Evolutionary conservation across 2,113 vertebrate species (phyloP).

Genomic region (Osmerus eperlanus): DNA sequence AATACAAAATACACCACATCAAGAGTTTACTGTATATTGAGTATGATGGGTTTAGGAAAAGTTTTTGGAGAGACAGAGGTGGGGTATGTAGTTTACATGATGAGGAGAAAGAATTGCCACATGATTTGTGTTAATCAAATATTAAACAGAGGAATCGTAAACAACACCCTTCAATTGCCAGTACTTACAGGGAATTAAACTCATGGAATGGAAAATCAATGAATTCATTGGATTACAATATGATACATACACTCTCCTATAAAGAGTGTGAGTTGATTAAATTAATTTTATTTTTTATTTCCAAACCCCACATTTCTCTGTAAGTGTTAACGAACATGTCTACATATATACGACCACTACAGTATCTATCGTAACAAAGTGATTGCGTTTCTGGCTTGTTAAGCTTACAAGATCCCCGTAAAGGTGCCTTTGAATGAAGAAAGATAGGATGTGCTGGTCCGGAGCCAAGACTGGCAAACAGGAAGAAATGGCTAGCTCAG

Average conservation of each 20-base stretch:
- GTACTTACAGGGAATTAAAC: neutral
- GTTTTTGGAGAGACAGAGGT: too few relatives aligned
- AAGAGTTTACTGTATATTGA: too few relatives aligned
- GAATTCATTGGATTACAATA: neutral
- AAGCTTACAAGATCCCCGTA: neutral
- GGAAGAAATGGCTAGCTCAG: conserved; percentile 34
- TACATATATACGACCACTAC: neutral
- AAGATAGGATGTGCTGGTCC: conserved; percentile 23
- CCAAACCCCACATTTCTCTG: neutral
- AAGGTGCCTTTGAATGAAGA: conserved; percentile 46
- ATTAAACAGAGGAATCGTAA: neutral
- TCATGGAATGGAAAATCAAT: neutral
- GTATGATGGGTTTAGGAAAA: too few relatives aligned
- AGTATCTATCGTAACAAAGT: neutral
- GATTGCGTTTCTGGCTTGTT: conserved; percentile 13
- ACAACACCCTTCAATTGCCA: neutral
- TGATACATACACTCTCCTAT: neutral
- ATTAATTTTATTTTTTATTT: neutral
- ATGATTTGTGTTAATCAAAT: neutral
- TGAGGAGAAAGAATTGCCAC: too few relatives aligned
- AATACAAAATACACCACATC: neutral
- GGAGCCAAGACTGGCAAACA: conserved; percentile 27
- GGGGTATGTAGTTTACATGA: too few relatives aligned
- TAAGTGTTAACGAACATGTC: neutral
- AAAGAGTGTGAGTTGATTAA: neutral